Evolutionary conservation across 2,888 invertebrate species (phyloP).

Genomic region (Pristionchus japonicus): DNA sequence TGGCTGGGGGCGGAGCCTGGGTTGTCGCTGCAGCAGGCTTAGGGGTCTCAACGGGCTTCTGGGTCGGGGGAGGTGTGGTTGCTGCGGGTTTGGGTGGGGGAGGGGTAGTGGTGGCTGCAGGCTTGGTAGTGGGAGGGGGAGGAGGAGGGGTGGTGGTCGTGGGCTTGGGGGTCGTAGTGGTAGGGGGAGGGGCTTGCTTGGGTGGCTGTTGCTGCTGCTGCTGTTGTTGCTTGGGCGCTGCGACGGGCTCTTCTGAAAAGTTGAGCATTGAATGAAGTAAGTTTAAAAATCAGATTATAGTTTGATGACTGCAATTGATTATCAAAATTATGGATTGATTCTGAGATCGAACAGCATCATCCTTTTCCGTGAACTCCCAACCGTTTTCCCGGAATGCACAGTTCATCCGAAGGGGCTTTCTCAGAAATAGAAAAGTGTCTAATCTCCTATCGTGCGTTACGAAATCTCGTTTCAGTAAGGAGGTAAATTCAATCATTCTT

Average conservation of each 20-base stretch:
- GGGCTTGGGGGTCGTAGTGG: neutral
- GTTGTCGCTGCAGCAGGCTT: neutral
- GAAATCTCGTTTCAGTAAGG: too few species aligned
- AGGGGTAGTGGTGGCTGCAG: neutral
- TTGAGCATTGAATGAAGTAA: neutral
- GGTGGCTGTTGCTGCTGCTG: neutral
- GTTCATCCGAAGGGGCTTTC: too few species aligned
- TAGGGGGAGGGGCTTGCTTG: neutral
- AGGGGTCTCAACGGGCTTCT: neutral
- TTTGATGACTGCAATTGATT: neutral
- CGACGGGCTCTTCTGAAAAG: neutral
- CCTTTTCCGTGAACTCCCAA: too few species aligned
- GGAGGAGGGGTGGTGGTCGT: neutral
- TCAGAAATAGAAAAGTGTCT: too few species aligned
- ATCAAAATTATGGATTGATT: neutral
- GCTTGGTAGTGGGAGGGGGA: neutral
- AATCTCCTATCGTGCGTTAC: too few species aligned
- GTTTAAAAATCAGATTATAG: neutral
- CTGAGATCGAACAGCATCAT: too few species aligned
- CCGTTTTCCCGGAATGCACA: too few species aligned
- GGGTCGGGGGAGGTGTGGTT: slow-evolving; percentile 3
- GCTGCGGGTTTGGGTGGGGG: slow-evolving; percentile 13
- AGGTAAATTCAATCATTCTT: too few species aligned
- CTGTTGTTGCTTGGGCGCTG: neutral
- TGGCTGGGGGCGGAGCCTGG: neutral